Evolutionary conservation across 1,140 invertebrate genomes (phyloP).

Genomic region (Drosophila mayri): DNA sequence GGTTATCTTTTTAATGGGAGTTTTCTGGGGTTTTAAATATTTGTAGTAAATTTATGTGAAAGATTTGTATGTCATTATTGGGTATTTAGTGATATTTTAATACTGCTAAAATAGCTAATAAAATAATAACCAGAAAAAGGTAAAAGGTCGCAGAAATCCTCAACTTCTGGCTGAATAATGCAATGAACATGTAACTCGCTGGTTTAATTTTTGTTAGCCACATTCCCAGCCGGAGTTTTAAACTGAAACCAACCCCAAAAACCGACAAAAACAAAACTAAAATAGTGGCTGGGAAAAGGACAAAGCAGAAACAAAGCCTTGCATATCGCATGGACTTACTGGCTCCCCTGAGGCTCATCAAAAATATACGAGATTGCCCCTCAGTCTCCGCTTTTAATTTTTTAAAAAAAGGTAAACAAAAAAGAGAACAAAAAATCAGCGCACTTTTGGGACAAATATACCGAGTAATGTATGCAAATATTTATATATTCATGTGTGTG

Average conservation of each 20-base stretch:
- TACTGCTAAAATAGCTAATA: not conserved
- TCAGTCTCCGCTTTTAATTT: conserved; percentile 47
- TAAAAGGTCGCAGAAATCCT: too few relatives aligned
- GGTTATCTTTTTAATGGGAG: not conserved
- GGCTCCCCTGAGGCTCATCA: conserved; percentile 53
- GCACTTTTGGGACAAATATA: conserved; percentile 73
- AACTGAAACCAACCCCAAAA: conserved; percentile 19
- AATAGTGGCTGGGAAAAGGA: conserved; percentile 18
- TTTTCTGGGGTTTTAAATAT: not conserved
- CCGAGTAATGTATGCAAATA: conserved; percentile 52
- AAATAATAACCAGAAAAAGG: not conserved
- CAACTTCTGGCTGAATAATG: not conserved
- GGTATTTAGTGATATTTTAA: not conserved
- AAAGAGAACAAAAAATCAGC: conserved; percentile 7
- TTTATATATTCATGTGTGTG: conserved; percentile 46
- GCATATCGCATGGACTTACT: conserved; percentile 40
- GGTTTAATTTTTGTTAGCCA: conserved; percentile 6
- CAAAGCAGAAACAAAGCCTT: conserved; percentile 19
- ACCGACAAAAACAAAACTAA: not conserved
- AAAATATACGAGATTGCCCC: conserved; percentile 52
- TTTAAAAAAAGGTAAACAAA: conserved; percentile 40
- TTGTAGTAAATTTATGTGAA: not conserved
- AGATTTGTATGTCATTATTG: not conserved
- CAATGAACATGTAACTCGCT: not conserved
- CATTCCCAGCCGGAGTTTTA: not conserved